A percentile compares a stretch with the other conserved stretches of the same genome.
Evolutionary conservation across 2,113 vertebrate genomes (phyloP).

Genomic region (Myrmecobius fasciatus): DNA sequence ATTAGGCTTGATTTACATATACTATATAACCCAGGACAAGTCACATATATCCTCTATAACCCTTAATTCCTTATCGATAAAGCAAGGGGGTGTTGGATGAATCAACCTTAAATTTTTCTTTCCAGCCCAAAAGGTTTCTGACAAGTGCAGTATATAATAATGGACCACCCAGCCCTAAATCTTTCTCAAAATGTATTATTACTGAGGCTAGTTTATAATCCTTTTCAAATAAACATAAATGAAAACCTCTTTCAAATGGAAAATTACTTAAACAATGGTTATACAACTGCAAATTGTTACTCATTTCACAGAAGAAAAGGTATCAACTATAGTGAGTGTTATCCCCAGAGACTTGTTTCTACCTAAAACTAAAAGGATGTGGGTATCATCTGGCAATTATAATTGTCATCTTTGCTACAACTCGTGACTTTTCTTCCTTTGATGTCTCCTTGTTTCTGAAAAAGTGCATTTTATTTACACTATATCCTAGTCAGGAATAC

Average conservation of each 20-base stretch:
- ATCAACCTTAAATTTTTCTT: too few species aligned
- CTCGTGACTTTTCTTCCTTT: not conserved
- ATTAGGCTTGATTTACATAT: not conserved
- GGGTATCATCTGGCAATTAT: not conserved
- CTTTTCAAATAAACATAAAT: not conserved
- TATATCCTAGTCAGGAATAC: not conserved
- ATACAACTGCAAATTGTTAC: not conserved
- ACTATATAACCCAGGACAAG: not conserved
- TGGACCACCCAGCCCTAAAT: not conserved
- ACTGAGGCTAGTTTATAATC: not conserved
- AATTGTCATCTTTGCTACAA: not conserved
- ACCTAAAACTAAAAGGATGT: not conserved
- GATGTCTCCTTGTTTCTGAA: not conserved
- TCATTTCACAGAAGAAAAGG: not conserved
- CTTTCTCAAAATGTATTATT: not conserved
- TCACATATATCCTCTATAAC: not conserved
- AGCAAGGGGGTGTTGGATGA: too few species aligned
- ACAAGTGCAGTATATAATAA: not conserved
- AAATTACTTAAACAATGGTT: not conserved
- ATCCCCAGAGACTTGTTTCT: not conserved
- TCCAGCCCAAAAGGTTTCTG: not conserved
- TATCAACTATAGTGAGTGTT: not conserved
- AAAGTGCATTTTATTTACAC: not conserved
- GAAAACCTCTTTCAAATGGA: not conserved
- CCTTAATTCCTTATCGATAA: not conserved